A percentile compares a stretch with the other conserved stretches of the same genome.
Evolutionary conservation across 2,888 invertebrate genomes (phyloP).

Genomic region (Arrhopalites spinosus): DNA sequence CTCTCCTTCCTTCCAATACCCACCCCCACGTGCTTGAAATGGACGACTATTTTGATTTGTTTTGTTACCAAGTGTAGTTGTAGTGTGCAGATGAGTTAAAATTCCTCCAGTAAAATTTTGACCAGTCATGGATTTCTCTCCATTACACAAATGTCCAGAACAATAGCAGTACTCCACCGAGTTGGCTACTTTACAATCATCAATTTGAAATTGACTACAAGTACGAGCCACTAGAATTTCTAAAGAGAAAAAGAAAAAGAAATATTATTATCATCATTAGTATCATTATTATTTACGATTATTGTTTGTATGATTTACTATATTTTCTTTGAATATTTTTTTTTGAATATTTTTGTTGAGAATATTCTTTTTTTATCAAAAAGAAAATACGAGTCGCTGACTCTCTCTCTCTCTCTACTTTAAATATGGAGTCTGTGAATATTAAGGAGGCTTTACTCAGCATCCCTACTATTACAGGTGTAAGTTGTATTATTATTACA

Average conservation of each 20-base stretch:
- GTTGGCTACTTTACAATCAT: conserved; percentile 53
- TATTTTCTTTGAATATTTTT: no score
- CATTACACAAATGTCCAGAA: conserved; percentile 50
- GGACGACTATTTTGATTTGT: not conserved
- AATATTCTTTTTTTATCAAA: no score
- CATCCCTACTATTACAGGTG: no score
- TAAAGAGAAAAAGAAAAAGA: conserved; percentile 27
- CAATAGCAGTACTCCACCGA: conserved; percentile 53
- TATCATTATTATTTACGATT: not conserved
- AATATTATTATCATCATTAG: no score
- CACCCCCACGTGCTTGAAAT: not conserved
- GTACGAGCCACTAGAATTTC: conserved; percentile 50
- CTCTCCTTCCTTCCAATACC: conserved; percentile 35
- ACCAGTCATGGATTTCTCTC: conserved; percentile 44
- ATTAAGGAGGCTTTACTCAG: no score
- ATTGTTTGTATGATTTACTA: no score
- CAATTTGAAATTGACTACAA: conserved; percentile 43
- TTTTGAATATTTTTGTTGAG: no score
- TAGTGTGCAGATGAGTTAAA: not conserved
- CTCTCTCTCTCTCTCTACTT: no score
- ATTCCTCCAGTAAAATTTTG: not conserved
- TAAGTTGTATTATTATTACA: no score
- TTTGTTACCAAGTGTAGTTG: not conserved
- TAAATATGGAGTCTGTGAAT: no score
- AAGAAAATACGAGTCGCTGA: no score